Conservation (phyloP, 2,797 vertebrate species). For the Sebastes itinus region DNA sequence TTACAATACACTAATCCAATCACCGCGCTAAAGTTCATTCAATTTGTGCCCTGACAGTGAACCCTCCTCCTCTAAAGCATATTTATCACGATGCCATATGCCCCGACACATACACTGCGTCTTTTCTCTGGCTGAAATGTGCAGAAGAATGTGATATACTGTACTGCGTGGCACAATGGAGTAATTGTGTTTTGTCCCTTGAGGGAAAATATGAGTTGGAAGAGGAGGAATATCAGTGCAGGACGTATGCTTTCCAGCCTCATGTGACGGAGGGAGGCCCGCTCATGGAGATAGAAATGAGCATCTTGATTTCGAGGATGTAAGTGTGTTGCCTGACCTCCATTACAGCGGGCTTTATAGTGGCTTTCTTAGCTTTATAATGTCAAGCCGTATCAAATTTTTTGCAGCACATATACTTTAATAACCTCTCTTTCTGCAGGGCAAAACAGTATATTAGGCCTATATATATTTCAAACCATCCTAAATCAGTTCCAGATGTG, state of each 20-base stretch:
- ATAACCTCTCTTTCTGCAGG: constrained; percentile 49
- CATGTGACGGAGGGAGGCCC: constrained; percentile 24
- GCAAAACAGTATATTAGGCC: constrained; percentile 45
- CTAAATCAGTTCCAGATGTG: constrained; percentile 73
- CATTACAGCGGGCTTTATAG: constrained; percentile 22
- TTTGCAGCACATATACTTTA: constrained; percentile 50
- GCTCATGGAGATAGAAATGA: constrained; percentile 41
- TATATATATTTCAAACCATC: constrained; percentile 40
- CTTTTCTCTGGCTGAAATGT: constrained; percentile 66
- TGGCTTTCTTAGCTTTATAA: constrained; percentile 38
- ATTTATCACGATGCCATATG: constrained; percentile 69
- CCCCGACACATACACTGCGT: constrained; percentile 53
- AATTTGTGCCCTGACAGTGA: constrained; percentile 52
- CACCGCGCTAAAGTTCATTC: constrained; percentile 46
- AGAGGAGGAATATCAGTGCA: constrained; percentile 50
- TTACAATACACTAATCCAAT: constrained; percentile 61
- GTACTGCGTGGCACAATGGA: constrained; percentile 64
- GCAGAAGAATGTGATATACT: constrained; percentile 74
- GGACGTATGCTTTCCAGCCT: constrained; percentile 50
- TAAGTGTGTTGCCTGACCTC: constrained; percentile 28
- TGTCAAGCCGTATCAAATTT: constrained; percentile 31
- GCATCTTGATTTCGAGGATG: constrained; percentile 41
- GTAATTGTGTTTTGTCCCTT: constrained; percentile 73
- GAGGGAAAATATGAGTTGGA: constrained; percentile 55
- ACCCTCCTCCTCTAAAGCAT: constrained; percentile 46